Conservation (phyloP, 2,888 invertebrate species). For the Lamproptera curius region DNA sequence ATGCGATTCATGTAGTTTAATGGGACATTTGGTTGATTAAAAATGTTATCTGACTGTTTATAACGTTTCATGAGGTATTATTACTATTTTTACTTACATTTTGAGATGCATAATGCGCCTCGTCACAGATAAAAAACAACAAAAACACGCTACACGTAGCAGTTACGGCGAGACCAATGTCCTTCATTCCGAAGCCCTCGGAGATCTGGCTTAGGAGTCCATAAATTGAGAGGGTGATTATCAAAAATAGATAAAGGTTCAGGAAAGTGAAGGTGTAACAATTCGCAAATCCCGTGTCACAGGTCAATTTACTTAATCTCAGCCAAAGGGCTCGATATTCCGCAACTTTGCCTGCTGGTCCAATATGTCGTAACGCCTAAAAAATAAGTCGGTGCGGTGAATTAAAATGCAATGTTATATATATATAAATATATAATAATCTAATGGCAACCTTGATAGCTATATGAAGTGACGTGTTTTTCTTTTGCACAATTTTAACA, state of each 20-base stretch:
- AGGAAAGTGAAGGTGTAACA: conserved; percentile 84
- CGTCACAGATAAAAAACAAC: conserved; percentile 85
- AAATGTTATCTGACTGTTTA: too few relatives aligned
- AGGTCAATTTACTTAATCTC: conserved; percentile 81
- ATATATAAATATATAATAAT: too few relatives aligned
- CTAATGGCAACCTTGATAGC: too few relatives aligned
- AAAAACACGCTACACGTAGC: conserved; percentile 81
- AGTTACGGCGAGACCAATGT: conserved; percentile 83
- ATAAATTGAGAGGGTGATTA: conserved; percentile 86
- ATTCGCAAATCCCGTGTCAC: conserved; percentile 82
- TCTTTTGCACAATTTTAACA: too few relatives aligned
- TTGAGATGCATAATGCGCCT: conserved; percentile 85
- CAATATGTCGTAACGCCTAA: conserved; percentile 81
- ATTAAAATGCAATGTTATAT: too few relatives aligned
- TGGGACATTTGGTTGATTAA: too few relatives aligned
- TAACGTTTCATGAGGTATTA: too few relatives aligned
- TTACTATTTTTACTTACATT: conserved; percentile 79
- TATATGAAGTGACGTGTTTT: too few relatives aligned
- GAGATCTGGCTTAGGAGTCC: conserved; percentile 85
- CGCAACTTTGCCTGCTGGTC: conserved; percentile 83
- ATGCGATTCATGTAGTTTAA: too few relatives aligned
- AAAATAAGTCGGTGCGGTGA: too few relatives aligned
- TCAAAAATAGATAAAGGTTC: conserved; percentile 83
- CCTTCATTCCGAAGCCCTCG: conserved; percentile 84
- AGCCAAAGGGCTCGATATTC: conserved; percentile 85